Base-by-base conservation (phyloP, 2,888 invertebrate species). In the Hesperia comma region DNA sequence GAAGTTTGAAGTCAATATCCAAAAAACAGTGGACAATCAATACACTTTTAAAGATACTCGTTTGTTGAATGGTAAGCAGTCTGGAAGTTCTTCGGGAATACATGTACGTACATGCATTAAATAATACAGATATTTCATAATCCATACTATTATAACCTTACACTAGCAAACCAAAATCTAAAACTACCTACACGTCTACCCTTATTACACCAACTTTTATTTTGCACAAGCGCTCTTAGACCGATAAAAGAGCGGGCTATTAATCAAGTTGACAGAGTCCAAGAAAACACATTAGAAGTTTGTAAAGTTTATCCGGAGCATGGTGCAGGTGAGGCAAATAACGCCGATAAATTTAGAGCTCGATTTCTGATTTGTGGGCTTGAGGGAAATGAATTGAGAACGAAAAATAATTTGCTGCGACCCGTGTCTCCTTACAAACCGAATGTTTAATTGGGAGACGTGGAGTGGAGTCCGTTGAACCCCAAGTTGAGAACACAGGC, bases 241-340 rank as follows among this genome's bases (percentile, higher is more conserved):
- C 61, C 70, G 64, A 70, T 73, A 69, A 72, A 70, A 71, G 70
- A 71, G 67, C 68, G 55, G 68, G 74, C 74, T 70, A 79, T 80
- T 79, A 79, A 79, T 80, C 80, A 79, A 71, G 63, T 71, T 69
- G 77, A 72, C 76, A 71, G 73, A 72, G 64, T 68, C 70, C 69
- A 68, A 62, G 56, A 70, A 55, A 46, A 66, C 67, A 61, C 61
- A 67, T 70, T 69, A 72, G 72, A 72, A 74, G 72, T 76, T 75
- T 70, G 73, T 74, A 76, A 76, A 67, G 67, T 67, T 67, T 67
- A 61, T 55, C 64, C 67, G 55, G 61, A 56, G 49, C 55, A 61
- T 61, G 54, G 61, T 67, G 67, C 67, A 67, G 67, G 67, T 60
- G 61, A 61, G 53, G 41, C 49, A 58, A 66, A 67, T 62, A 63